Evolutionary conservation across 2,113 vertebrate genomes (phyloP), one percentile per base, ranked within the genome.

Genomic region (Rhinopithecus roxellana): DNA sequence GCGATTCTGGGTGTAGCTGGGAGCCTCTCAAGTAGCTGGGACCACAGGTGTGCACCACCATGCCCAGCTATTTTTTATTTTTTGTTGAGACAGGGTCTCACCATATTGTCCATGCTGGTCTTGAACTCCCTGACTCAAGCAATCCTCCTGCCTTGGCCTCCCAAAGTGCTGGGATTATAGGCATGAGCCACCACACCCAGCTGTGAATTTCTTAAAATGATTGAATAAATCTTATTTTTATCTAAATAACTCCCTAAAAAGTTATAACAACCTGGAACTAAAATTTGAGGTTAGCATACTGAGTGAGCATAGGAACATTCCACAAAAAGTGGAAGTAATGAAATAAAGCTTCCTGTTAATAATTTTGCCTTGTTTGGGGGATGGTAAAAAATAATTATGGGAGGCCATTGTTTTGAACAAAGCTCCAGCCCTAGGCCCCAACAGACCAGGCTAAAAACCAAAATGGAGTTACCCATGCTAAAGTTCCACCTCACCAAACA

Each of bases 341-440:
- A 64, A 72, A 80, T n/a, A 86, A 87, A 79, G 70, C 64, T 94
- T 88, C 61, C 79, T 74, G 11, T 50, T 82, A 84, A 94, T 55
- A 92, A 43, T 89, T 92, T 87, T 40, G 78, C 77, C 38, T 77
- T 89, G 17, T 95, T 80, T n/a, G n/a, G 8, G 8, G 82, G 43
- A 77, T 17, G 43, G 74, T 77, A 77, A 48, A 77, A 45, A 9
- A 17, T 45, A 77, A 45, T 77, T 48, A 48, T 30, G 45, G 43
- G 43, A 77, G 25, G 25, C 25, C 74, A 30, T 48, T 77, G 43
- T 48, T 14, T 77, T 77, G 74, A 23, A 30, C 43, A 17, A 45
- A 77, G 43, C 43, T 77, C 43, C 25, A 48, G 27, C 43, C 25
- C 43, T 45, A 45, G 27, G 25, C 25, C 25, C 25, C 40, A 77